Conservation (phyloP, 2,797 vertebrate species). For the Heterohyrax brucei region DNA sequence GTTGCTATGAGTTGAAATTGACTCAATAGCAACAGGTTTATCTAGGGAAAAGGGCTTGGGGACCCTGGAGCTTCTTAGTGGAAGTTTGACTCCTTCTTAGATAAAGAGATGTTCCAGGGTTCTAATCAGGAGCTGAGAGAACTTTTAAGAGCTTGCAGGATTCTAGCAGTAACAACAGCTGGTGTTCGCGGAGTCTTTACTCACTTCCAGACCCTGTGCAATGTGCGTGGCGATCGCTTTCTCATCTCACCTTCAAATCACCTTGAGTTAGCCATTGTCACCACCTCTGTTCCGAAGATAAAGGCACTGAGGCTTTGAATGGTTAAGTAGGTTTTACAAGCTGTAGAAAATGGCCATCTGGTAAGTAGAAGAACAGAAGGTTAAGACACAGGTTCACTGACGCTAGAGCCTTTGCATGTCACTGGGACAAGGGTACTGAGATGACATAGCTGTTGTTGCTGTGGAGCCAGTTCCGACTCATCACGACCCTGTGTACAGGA, state of each 20-base stretch:
- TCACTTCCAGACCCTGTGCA: rapidly evolving
- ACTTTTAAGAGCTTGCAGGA: background rate
- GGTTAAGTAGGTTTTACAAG: background rate
- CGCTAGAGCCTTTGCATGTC: background rate
- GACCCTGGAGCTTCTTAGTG: background rate
- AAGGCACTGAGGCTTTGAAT: background rate
- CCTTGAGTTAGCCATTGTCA: too few relatives aligned
- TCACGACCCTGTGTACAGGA: too few relatives aligned
- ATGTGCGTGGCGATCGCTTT: rapidly evolving
- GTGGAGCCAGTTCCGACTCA: too few relatives aligned
- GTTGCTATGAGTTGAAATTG: too few relatives aligned
- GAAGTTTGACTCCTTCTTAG: background rate
- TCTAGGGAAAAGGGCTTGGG: background rate
- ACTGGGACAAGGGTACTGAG: rapidly evolving
- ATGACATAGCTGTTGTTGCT: too few relatives aligned
- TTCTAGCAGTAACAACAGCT: rapidly evolving
- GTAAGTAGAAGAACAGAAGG: background rate
- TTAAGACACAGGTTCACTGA: background rate
- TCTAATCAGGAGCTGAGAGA: background rate
- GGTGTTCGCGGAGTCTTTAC: rapidly evolving
- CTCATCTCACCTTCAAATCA: background rate
- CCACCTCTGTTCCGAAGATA: background rate
- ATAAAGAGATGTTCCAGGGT: background rate
- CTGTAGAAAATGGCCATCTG: background rate
- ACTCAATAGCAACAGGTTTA: too few relatives aligned